A percentile compares a stretch with the other conserved stretches of the same genome.
Conservation (phyloP, 2,797 vertebrate genomes). For the Cyprinella venusta region DNA sequence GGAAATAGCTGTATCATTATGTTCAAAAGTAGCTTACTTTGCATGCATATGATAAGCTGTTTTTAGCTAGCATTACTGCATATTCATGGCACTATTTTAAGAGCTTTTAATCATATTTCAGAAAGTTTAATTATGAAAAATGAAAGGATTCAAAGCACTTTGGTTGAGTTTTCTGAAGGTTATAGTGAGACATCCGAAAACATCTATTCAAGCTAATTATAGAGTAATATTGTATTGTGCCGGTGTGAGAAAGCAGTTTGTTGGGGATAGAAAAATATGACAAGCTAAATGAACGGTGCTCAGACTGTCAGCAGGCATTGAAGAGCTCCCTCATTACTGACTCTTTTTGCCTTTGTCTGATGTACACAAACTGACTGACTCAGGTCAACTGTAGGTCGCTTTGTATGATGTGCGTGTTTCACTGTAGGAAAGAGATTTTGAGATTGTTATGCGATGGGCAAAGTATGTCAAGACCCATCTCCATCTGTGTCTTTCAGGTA, state of each 20-base stretch:
- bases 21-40: conserved; percentile 26
- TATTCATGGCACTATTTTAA: not conserved
- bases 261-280: conserved; percentile 49
- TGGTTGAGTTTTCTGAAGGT: conserved; percentile 58
- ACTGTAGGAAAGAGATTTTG: not conserved
- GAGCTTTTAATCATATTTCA: conserved; percentile 53
- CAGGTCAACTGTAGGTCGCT: conserved; percentile 38
- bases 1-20: not conserved
- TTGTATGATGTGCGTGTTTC: not conserved
- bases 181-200: conserved; percentile 57
- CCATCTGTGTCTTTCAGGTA: not conserved
- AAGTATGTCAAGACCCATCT: conserved; percentile 27
- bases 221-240: conserved; percentile 32
- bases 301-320: conserved; percentile 41
- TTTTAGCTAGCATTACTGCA: conserved; percentile 20
- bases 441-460: not conserved
- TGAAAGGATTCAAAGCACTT: conserved; percentile 63
- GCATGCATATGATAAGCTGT: conserved; percentile 25
- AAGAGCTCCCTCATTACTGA: conserved; percentile 48
- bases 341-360: conserved; percentile 24
- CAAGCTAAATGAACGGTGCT: conserved; percentile 54
- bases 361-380: conserved; percentile 42
- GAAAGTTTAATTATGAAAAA: conserved; percentile 63
- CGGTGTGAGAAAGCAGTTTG: conserved; percentile 29
- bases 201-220: conserved; percentile 57